Evolutionary conservation across 2,113 vertebrate species (phyloP).

Genomic region (Hypanus sabinus): DNA sequence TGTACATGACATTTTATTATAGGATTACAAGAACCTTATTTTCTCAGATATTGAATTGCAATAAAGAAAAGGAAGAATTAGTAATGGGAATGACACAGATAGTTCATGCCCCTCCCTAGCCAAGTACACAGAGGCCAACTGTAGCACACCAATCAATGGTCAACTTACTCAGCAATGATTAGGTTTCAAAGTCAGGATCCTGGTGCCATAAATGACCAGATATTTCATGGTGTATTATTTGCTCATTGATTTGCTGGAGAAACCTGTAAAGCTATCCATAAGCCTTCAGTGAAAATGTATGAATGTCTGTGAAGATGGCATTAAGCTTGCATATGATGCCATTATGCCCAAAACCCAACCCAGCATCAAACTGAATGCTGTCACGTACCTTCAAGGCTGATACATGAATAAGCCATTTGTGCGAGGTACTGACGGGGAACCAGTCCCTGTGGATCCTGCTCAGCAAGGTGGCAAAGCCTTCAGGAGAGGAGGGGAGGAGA

Average conservation of each 20-base stretch:
- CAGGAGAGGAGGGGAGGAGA: background rate
- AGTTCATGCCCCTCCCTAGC: background rate
- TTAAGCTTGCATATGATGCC: background rate
- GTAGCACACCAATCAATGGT: background rate
- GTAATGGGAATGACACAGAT: background rate
- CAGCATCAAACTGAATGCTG: background rate
- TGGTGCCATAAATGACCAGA: background rate
- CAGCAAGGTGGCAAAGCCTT: background rate
- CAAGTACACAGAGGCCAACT: background rate
- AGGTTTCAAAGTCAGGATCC: background rate
- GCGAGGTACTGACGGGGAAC: constrained; percentile 8
- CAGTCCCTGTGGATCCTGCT: background rate
- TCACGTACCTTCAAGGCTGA: background rate
- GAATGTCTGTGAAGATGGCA: background rate
- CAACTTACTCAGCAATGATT: background rate
- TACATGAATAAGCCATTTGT: constrained; percentile 1
- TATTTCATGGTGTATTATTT: background rate
- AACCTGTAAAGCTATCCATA: background rate
- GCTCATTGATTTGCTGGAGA: background rate
- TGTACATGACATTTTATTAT: background rate
- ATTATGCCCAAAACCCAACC: background rate
- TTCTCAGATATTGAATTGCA: background rate
- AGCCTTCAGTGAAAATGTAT: background rate
- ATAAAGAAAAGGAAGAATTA: background rate
- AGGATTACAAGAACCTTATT: background rate